These are phyloP conservation scores for Vespertilio murinus DNA, from an alignment of 2,797 vertebrate species.

Conservation along the genomic window DNA sequence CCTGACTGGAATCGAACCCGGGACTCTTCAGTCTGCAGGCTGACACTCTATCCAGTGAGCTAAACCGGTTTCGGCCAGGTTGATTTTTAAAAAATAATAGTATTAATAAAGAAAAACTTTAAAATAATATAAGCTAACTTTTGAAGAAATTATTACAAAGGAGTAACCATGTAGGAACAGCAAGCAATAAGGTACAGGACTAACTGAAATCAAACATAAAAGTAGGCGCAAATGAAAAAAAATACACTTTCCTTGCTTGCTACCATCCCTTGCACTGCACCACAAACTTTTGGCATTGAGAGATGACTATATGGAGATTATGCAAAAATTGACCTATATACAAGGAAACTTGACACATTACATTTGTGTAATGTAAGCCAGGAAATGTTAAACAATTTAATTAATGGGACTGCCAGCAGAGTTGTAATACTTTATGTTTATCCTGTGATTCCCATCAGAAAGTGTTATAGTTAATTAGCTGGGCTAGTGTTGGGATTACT, in stretches of 20 bases:
- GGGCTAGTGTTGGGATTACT: not conserved
- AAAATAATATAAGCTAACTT: not conserved
- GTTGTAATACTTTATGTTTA: not conserved
- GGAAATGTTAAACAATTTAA: slow-evolving; percentile 18
- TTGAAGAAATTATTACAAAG: not conserved
- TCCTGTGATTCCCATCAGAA: not conserved
- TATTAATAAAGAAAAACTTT: not conserved
- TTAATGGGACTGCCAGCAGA: not conserved
- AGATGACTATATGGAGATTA: not conserved
- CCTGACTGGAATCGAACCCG: too few species aligned
- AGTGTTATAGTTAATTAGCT: not conserved
- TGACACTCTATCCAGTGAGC: too few species aligned
- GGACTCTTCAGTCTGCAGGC: too few species aligned
- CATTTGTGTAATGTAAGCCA: not conserved
- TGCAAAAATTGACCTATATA: not conserved
- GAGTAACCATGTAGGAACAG: not conserved
- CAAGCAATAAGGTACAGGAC: not conserved
- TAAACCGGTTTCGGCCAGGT: too few species aligned
- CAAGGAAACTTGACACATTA: not conserved
- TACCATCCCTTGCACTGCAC: not conserved
- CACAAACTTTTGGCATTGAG: not conserved
- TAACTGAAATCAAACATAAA: not conserved
- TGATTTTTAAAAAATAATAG: not conserved
- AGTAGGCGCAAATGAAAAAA: not conserved
- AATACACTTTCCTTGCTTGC: not conserved